Base-by-base conservation (phyloP, 2,888 invertebrate species). In the Temnothorax rugatulus region DNA sequence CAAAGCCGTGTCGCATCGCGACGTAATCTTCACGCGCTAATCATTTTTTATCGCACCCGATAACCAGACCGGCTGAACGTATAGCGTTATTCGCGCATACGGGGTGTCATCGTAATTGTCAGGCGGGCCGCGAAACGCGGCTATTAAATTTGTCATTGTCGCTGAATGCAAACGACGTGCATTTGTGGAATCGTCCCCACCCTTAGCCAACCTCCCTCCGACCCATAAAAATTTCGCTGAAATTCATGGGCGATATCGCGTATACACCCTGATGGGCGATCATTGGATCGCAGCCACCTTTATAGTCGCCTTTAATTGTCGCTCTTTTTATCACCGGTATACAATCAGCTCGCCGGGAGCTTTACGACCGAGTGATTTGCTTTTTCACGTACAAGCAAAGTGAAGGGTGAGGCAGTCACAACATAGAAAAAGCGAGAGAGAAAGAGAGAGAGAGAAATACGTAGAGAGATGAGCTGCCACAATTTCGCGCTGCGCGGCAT, bases 361-460 rank as follows among this genome's bases (percentile, higher is more conserved):
- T 90, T 90, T 89, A 91, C 86, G 87, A 77, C 66, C 64, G 38
- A 66, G 57, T 83, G 84, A 88, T 86, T 84, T 84, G 84, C 71
- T 88, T 84, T 83, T 89, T 86, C 86, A 52, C 61, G 57, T 77
- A 74, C 71, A 68, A 85, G 69, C 63, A 84, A 63, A 59, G 66
- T 82, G 83, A 81, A 82, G 73, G 66, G 66, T 68, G 52, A 69
- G 66, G 79, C 79, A 69, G 74, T 59, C 61, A 50, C 50, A 41
- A 18, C 13, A 8, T 2, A 47, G 50, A 44, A 34, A 61, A 52
- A 52, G 41, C 29, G 64, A 11, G 3, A 38, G 8, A 15, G 34
- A 61, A 41, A 29, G 50, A 34, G 18, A 21, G 15, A 71, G 59
- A 74, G 47, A 41, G 52, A 44, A n/a, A 64, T 13, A 38, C 25